These are phyloP conservation scores for Arvicanthis niloticus DNA, from an alignment of 2,113 vertebrate species.

Conservation along the genomic window DNA sequence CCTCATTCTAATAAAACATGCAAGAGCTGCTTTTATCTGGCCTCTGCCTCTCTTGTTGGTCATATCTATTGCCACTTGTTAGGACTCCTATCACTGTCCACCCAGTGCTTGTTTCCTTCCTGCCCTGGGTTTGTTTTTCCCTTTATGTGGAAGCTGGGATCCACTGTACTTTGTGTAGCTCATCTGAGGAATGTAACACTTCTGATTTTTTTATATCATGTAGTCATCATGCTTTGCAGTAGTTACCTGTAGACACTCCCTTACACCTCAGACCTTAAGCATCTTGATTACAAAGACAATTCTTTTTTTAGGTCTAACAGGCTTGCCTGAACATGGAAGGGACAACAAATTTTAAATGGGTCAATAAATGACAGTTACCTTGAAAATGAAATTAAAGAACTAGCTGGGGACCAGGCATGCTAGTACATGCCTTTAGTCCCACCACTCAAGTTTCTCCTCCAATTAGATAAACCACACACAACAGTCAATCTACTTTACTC, in stretches of 20 bases:
- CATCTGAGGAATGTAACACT: background rate
- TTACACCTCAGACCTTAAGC: background rate
- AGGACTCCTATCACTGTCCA: too few relatives aligned
- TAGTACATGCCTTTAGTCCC: background rate
- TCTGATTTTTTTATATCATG: background rate
- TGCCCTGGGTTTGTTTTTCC: background rate
- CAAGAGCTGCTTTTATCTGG: background rate
- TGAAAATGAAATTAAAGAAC: slow-evolving; percentile 27
- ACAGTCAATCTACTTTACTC: background rate
- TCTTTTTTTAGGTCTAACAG: background rate
- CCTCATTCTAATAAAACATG: background rate
- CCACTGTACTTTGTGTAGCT: background rate
- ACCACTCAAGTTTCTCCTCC: background rate
- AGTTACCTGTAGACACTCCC: background rate
- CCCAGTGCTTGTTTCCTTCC: background rate
- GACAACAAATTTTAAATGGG: background rate
- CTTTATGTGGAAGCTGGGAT: background rate
- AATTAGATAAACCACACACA: background rate
- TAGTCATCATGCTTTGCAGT: background rate
- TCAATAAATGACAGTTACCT: slow-evolving; percentile 30
- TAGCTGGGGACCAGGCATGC: background rate
- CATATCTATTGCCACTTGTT: background rate
- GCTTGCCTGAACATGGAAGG: background rate
- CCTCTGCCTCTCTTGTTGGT: background rate
- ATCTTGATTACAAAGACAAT: background rate